phyloP scores from a whole-genome alignment of 1,140 invertebrate genomes.

The Goniozus legneri region DNA sequence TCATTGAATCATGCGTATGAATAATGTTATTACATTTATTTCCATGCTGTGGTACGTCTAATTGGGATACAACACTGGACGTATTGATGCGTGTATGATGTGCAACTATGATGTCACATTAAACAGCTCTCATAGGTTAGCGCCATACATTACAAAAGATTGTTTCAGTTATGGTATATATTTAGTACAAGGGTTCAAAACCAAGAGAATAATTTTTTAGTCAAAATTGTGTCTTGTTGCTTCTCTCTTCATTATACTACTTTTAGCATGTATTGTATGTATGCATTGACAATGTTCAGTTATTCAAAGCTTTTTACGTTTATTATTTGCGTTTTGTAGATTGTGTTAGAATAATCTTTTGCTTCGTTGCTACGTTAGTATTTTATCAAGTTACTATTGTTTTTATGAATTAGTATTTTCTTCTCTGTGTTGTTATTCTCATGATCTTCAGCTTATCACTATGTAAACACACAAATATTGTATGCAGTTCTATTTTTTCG shows the following conservation, averaged over 20 bases:
- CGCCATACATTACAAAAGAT: conserved; percentile 43
- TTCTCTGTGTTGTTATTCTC: conserved; percentile 13
- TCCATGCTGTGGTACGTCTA: conserved; percentile 52
- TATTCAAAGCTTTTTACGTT: too few species aligned
- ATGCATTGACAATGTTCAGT: too few species aligned
- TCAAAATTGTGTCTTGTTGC: too few species aligned
- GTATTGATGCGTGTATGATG: conserved; percentile 47
- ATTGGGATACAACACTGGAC: conserved; percentile 52
- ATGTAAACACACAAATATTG: background rate
- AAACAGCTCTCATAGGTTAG: conserved; percentile 56
- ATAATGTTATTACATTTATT: conserved; percentile 46
- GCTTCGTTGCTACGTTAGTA: too few species aligned
- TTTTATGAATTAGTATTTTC: background rate
- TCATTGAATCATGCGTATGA: conserved; percentile 23
- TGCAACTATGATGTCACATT: conserved; percentile 49
- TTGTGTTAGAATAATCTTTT: too few species aligned
- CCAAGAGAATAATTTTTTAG: too few species aligned
- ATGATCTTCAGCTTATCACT: background rate
- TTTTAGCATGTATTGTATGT: too few species aligned
- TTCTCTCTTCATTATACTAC: too few species aligned
- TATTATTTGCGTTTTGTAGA: too few species aligned
- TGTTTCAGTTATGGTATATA: conserved; percentile 45
- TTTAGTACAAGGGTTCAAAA: too few species aligned
- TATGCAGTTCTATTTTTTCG: background rate
- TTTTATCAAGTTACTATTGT: conserved; percentile 11